phyloP scores from a whole-genome alignment of 2,797 vertebrate species.

The Clarias platycephalus region DNA sequence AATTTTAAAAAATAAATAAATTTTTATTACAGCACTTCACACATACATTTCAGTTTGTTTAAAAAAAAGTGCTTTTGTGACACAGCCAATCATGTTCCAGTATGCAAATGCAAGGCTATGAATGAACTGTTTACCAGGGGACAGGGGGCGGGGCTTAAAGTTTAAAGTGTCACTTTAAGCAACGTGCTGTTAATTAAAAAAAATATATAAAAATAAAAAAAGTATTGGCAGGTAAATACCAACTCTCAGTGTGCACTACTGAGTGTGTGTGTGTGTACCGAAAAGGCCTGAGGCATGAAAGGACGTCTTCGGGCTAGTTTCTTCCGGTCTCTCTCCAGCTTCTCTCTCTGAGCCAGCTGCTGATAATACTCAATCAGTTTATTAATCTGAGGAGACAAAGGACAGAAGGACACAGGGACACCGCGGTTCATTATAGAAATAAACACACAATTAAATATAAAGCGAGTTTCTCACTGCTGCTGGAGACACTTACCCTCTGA shows the following conservation, averaged over 20 bases:
- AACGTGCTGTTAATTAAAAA: not conserved
- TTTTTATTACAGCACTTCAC: too few species aligned
- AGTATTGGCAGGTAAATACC: not conserved
- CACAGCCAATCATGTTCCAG: not conserved
- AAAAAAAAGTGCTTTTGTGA: not conserved
- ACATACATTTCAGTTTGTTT: too few species aligned
- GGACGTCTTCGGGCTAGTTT: slow-evolving; percentile 93
- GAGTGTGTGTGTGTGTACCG: slow-evolving; percentile 75
- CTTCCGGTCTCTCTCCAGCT: slow-evolving; percentile 94
- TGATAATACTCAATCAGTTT: slow-evolving; percentile 98
- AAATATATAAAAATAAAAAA: too few species aligned
- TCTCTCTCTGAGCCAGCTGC: slow-evolving; percentile 95
- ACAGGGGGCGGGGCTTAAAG: not conserved
- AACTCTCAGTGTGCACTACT: not conserved
- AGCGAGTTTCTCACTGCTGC: not conserved
- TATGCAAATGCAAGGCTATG: not conserved
- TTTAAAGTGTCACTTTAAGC: not conserved
- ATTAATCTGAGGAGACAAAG: slow-evolving; percentile 80
- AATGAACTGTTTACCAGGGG: too few species aligned
- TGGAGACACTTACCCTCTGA: slow-evolving; percentile 82
- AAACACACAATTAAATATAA: not conserved
- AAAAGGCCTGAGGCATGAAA: slow-evolving; percentile 94
- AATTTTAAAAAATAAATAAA: not conserved
- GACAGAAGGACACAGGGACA: not conserved
- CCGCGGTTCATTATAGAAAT: not conserved